phyloP scores from a whole-genome alignment of 2,888 invertebrate genomes.

The Parnassius smintheus region DNA sequence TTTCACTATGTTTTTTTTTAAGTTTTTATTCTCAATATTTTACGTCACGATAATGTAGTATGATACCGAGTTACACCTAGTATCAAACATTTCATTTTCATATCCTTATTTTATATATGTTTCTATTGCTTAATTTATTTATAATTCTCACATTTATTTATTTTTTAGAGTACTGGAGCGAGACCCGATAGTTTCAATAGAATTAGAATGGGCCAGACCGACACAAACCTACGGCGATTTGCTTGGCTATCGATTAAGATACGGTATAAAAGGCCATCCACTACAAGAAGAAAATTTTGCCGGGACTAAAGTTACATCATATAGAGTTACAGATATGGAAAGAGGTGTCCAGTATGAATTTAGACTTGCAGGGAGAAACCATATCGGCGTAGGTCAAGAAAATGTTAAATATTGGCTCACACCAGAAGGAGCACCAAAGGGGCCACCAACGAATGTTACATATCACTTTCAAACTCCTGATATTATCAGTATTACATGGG shows the following conservation, averaged over 20 bases:
- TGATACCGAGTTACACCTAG: too few species aligned
- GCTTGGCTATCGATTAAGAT: conserved; percentile 91
- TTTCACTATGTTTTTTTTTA: too few species aligned
- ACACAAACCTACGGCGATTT: conserved; percentile 94
- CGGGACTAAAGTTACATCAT: conserved; percentile 83
- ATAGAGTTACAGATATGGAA: conserved; percentile 90
- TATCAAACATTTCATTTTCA: too few species aligned
- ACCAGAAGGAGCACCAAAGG: conserved; percentile 95
- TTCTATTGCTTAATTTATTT: not conserved
- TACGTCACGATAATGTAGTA: too few species aligned
- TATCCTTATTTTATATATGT: too few species aligned
- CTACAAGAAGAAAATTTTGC: conserved; percentile 87
- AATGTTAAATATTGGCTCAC: conserved; percentile 94
- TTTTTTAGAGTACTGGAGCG: conserved; percentile 88
- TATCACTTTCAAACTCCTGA: conserved; percentile 95
- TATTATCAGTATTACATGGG: conserved; percentile 94
- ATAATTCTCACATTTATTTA: conserved; percentile 27
- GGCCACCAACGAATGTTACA: conserved; percentile 92
- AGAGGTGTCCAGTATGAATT: conserved; percentile 98
- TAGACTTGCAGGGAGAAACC: conserved; percentile 96
- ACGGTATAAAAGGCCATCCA: conserved; percentile 91
- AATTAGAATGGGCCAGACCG: conserved; percentile 96
- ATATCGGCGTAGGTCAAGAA: conserved; percentile 97
- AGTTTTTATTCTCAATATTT: too few species aligned
- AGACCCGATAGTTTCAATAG: conserved; percentile 93